These are phyloP conservation scores for Sinhomidia bicolor DNA, from an alignment of 2,888 invertebrate genomes.

Conservation along the genomic window DNA sequence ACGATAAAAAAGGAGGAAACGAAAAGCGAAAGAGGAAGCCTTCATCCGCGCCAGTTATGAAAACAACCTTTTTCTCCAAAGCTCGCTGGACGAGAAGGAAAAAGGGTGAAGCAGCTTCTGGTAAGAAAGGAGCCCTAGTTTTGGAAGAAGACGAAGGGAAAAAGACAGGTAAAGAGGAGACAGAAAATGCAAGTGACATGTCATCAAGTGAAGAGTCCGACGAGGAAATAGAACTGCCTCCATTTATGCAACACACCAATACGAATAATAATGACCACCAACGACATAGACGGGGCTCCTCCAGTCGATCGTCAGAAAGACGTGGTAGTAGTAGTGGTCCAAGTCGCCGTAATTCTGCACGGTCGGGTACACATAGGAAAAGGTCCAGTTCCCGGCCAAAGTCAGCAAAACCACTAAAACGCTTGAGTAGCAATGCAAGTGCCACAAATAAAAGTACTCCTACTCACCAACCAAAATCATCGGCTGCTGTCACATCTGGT, in stretches of 20 bases:
- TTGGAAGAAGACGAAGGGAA: not conserved
- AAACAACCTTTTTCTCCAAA: slow-evolving; percentile 70
- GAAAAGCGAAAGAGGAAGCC: slow-evolving; percentile 40
- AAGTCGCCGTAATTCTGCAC: slow-evolving; percentile 20
- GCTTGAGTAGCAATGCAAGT: slow-evolving; percentile 30
- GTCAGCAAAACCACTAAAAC: slow-evolving; percentile 47
- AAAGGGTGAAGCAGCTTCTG: not conserved
- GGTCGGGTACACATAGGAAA: not conserved
- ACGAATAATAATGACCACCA: slow-evolving; percentile 2
- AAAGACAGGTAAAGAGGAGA: slow-evolving; percentile 33
- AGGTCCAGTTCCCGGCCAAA: slow-evolving; percentile 27
- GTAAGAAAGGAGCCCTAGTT: not conserved
- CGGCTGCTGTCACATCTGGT: slow-evolving; percentile 11
- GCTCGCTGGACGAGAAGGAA: slow-evolving; percentile 61
- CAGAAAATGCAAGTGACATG: slow-evolving; percentile 31
- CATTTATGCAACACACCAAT: slow-evolving; percentile 52
- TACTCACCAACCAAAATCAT: not conserved
- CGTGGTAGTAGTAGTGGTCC: not conserved
- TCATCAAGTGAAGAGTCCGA: slow-evolving; percentile 51
- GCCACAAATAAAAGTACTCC: not conserved
- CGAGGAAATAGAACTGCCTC: slow-evolving; percentile 51
- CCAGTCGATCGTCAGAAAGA: slow-evolving; percentile 33
- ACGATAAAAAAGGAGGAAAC: slow-evolving; percentile 14
- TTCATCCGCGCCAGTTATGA: slow-evolving; percentile 32
- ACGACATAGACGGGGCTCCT: not conserved